A percentile compares a stretch with the other conserved stretches of the same genome.
Evolutionary conservation across 2,888 invertebrate species (phyloP).

Genomic region (Aradus depressus): DNA sequence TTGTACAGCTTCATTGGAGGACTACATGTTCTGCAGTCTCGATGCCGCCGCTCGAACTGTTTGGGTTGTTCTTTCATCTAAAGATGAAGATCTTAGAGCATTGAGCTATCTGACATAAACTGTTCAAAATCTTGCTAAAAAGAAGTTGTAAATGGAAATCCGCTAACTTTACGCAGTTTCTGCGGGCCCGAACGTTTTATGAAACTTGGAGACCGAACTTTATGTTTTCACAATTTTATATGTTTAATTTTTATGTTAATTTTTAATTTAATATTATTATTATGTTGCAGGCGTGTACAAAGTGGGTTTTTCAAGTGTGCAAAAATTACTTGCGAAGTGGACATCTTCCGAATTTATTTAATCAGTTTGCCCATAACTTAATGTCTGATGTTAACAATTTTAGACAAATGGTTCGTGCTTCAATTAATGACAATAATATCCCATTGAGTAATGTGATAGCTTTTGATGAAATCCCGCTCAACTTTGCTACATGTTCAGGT

Average conservation of each 20-base stretch:
- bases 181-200: too few relatives aligned
- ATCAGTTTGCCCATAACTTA: constrained; percentile 30
- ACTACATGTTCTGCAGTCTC: too few relatives aligned
- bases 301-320: constrained; percentile 34
- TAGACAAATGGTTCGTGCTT: constrained; percentile 17
- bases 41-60: too few relatives aligned
- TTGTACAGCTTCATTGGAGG: too few relatives aligned
- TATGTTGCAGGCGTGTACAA: constrained; percentile 32
- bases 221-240: background rate
- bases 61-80: too few relatives aligned
- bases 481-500: constrained; percentile 29
- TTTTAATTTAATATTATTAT: background rate
- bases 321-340: constrained; percentile 32
- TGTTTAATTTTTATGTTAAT: background rate
- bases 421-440: constrained; percentile 19
- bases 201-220: too few relatives aligned
- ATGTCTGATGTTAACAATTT: constrained; percentile 29
- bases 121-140: too few relatives aligned
- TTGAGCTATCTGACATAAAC: too few relatives aligned
- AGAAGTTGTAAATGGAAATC: too few relatives aligned
- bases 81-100: too few relatives aligned
- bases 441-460: constrained; percentile 28
- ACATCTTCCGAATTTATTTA: constrained; percentile 29
- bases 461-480: constrained; percentile 35
- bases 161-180: too few relatives aligned